Evolutionary conservation across 30 jellyfish, hydroid and myxozoan species (phyloP), one percentile per base, ranked within the genome.

Genomic region (Cassiopea xamachana): DNA sequence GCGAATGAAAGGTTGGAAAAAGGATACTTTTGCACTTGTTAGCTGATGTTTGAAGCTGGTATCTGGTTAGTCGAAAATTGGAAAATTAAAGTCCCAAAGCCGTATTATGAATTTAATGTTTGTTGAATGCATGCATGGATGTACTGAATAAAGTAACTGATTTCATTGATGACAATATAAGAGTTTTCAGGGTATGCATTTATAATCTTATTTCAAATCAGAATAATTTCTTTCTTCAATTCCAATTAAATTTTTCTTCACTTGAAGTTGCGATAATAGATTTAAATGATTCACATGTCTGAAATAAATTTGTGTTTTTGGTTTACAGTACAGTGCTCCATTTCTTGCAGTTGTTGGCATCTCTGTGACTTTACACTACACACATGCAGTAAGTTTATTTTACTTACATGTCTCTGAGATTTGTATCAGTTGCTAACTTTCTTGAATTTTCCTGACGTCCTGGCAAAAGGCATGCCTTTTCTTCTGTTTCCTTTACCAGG

Each of bases 351-450:
- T 85, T 4, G 71, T 77, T 59, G 93, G 93, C 1, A 46, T 75
- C 1, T 4, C 79, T 2, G 2, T 86, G 1, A 60, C 75, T 48
- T 62, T 75, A 7, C 51, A 69, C 13, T 67, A 75, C 17, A 86
- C 88, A 47, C 82, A 86, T 86, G 93, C 93, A 7, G 93, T 86
- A 68, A 75, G 93, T 62, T 3, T n/a, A 3, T 75, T 10, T 9
- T 17, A 15, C 14, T 75, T 18, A 3, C 12, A 75, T 39, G 39
- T 27, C 39, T 27, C 39, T 27, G 39, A 27, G 39, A 27, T 27
- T 27, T 27, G 39, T 27, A 27, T 62, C 3, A 16, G 58, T 19
- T 81, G 2, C 16, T 60, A 3, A 19, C 1, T 10, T n/a, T 60
- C 18, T 13, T 67, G 48, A 61, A 46, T 39, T 49, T 2, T 81